Evolutionary conservation across 2,888 invertebrate genomes (phyloP).

Genomic region (Coenonympha arcania): DNA sequence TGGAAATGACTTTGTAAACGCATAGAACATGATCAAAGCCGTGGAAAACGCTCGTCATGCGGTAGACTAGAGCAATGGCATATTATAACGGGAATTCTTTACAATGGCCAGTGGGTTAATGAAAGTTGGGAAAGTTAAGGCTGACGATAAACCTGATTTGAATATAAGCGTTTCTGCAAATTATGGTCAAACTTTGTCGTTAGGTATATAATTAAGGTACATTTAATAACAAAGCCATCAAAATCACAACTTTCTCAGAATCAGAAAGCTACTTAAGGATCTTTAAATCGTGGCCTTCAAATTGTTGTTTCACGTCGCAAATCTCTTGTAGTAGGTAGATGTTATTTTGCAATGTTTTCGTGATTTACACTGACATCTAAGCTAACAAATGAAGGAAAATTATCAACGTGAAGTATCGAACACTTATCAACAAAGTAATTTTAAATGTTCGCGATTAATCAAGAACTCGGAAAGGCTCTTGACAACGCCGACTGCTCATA

Average conservation of each 20-base stretch:
- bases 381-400: too few relatives aligned
- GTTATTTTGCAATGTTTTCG: background rate
- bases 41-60: slow-evolving; percentile 46
- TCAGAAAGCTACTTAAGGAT: background rate
- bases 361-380: too few relatives aligned
- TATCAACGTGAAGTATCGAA: too few relatives aligned
- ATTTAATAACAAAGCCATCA: too few relatives aligned
- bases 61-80: slow-evolving; percentile 54
- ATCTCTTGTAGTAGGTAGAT: background rate
- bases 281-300: background rate
- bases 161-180: slow-evolving; percentile 2
- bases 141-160: slow-evolving; percentile 6
- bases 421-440: too few relatives aligned
- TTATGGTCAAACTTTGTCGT: background rate
- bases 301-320: background rate
- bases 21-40: background rate
- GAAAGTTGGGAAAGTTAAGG: slow-evolving; percentile 64
- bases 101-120: slow-evolving; percentile 48
- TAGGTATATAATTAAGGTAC: background rate
- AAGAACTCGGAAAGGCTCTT: background rate
- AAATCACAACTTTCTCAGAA: too few relatives aligned
- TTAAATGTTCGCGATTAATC: background rate
- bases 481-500: too few relatives aligned
- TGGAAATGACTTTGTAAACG: background rate
- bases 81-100: slow-evolving; percentile 56